Percentiles rank a stretch among this genome's conserved stretches.
Conservation (phyloP, 2,888 invertebrate species). For the Siphonodentalium dalli region DNA sequence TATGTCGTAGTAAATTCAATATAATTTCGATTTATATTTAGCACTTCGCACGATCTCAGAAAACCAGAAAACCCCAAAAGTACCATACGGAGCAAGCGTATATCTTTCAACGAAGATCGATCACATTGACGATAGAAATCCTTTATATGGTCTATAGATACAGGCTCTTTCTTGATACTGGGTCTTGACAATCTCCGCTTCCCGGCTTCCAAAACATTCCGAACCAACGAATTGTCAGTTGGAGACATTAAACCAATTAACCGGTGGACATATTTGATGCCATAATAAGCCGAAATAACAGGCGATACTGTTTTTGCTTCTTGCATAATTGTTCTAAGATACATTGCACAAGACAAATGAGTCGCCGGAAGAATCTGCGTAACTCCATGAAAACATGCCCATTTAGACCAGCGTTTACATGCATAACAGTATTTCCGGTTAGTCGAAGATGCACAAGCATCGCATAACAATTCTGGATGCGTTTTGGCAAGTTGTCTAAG, state of each 20-base stretch:
- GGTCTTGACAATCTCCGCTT: conserved; percentile 2
- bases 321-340: conserved; percentile 8
- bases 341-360: conserved; percentile 1
- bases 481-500: no score
- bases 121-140: conserved; percentile 1
- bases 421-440: no score
- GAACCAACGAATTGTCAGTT: conserved; percentile 4
- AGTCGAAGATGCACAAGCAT: no score
- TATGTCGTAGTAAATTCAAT: conserved; percentile 3
- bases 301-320: conserved; percentile 2
- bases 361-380: conserved; percentile 8
- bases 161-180: conserved; percentile 3
- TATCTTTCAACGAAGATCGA: conserved; percentile 16
- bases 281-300: conserved; percentile 9
- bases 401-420: not conserved
- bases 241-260: conserved; percentile 2
- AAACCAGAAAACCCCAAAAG: conserved; percentile 15
- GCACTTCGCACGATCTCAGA: conserved; percentile 15
- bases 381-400: not conserved
- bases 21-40: conserved; percentile 8
- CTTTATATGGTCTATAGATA: conserved; percentile 7
- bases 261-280: conserved; percentile 8
- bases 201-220: conserved; percentile 4
- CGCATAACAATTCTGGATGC: no score
- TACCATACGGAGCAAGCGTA: conserved; percentile 9